phyloP scores from a whole-genome alignment of 2,113 vertebrate genomes.

The Rallus limicola region DNA sequence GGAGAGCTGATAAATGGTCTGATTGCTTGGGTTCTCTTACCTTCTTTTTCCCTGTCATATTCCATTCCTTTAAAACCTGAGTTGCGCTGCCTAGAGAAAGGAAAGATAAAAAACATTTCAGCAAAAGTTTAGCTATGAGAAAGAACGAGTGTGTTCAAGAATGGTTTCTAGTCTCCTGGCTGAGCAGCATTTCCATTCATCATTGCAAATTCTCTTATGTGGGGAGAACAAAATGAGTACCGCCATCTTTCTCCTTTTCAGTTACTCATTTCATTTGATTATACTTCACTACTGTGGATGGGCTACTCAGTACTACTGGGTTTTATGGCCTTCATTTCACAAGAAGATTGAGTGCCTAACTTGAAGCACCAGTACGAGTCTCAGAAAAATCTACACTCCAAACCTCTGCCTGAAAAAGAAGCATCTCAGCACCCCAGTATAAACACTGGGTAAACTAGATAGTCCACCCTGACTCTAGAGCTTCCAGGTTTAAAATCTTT shows the following conservation, averaged over 20 bases:
- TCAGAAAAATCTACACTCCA: background rate
- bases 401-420: background rate
- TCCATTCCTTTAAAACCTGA: conserved; percentile 84
- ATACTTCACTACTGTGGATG: background rate
- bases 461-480: background rate
- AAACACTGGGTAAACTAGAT: background rate
- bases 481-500: background rate
- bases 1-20: background rate
- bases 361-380: background rate
- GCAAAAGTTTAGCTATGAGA: background rate
- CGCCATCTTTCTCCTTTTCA: background rate
- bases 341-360: background rate
- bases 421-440: background rate
- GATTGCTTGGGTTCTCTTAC: conserved; percentile 64
- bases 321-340: background rate
- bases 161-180: background rate
- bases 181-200: conserved; percentile 6
- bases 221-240: background rate
- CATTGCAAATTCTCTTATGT: background rate
- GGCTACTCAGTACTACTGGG: background rate
- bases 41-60: conserved; percentile 83
- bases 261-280: background rate
- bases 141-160: background rate
- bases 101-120: conserved; percentile 58
- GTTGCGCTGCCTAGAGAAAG: conserved; percentile 73